Base-by-base conservation (phyloP, 35 echinoderm and acorn worm genomes). In the Heliocidaris erythrogramma region DNA sequence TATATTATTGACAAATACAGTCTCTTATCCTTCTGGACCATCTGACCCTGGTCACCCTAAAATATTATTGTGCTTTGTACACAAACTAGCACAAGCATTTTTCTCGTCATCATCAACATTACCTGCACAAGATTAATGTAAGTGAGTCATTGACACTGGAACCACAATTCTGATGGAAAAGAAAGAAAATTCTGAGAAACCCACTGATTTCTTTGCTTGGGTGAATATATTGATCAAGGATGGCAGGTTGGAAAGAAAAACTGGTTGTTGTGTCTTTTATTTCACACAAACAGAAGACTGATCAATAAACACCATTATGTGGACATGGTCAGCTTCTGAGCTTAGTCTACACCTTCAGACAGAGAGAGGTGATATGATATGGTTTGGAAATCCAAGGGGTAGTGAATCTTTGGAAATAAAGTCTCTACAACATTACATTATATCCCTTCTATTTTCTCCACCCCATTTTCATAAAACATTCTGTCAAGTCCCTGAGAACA, bases 151-250 rank as follows among this genome's bases (percentile, higher is more conserved):
- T 78, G 65, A 78, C 65, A 78, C n/a, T 78, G 65, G 4, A 78
- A n/a, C 65, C 65, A 78, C 65, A 27, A n/a, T 78, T 78, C 65
- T 78, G 17, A 24, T 78, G 65, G 27, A 78, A 78, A 78, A 78
- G 65, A 7, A 78, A 18, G 65, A 78, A 78, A 24, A 78, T 78
- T 78, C 7, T 78, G 65, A 78, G 65, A n/a, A 78, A 78, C 8
- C 65, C 65, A 78, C n/a, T 78, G 65, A 78, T 78, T 78, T 78
- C 65, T 78, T 78, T 78, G 65, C 65, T 78, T 78, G 65, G 65
- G 65, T 78, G 21, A 24, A 24, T 78, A 2, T 78, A 78, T 78
- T 78, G 65, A 78, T 78, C 65, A 18, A 78, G 65, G 27, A 78
- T n/a, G 27, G 27, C 65, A 78, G 65, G 65, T 78, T 78, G 65